Percentiles rank a stretch among this genome's conserved stretches.
Conservation (phyloP, 1,140 invertebrate genomes). For the Drosophila nigrodunni region DNA sequence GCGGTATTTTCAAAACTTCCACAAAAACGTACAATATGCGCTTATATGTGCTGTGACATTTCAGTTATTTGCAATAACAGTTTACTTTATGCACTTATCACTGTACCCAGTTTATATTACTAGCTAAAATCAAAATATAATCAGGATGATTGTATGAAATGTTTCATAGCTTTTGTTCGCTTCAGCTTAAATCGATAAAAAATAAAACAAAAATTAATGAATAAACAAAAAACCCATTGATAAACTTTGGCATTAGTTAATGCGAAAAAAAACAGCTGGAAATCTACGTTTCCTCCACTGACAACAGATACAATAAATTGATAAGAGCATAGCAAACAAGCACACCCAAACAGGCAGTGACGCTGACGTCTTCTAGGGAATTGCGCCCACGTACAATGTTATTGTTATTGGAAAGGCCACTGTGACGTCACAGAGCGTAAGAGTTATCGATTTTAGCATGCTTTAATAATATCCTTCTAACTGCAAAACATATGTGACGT, state of each 20-base stretch:
- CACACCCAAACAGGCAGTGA: neutral
- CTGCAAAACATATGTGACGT: slow-evolving; percentile 24
- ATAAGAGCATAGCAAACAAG: slow-evolving; percentile 16
- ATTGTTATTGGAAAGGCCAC: slow-evolving; percentile 13
- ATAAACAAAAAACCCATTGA: neutral
- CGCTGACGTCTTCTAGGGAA: neutral
- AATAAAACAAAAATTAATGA: neutral
- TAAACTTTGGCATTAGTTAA: slow-evolving; percentile 19
- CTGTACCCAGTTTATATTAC: neutral
- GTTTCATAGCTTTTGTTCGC: neutral
- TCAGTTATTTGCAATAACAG: neutral
- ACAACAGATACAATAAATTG: slow-evolving; percentile 16
- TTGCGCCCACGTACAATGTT: slow-evolving; percentile 23
- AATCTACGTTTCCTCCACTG: slow-evolving; percentile 6
- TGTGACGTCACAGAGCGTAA: slow-evolving; percentile 39
- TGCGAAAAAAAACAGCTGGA: slow-evolving; percentile 26
- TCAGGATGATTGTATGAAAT: neutral
- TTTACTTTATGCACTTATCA: slow-evolving; percentile 7
- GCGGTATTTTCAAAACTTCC: too few species aligned
- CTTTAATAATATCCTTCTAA: slow-evolving; percentile 48
- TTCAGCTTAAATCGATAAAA: neutral
- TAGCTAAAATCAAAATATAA: neutral
- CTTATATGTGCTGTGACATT: too few species aligned
- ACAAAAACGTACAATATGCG: too few species aligned
- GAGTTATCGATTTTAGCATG: slow-evolving; percentile 48